phyloP scores from a whole-genome alignment of 1,140 invertebrate genomes.

The Solenopsis invicta region DNA sequence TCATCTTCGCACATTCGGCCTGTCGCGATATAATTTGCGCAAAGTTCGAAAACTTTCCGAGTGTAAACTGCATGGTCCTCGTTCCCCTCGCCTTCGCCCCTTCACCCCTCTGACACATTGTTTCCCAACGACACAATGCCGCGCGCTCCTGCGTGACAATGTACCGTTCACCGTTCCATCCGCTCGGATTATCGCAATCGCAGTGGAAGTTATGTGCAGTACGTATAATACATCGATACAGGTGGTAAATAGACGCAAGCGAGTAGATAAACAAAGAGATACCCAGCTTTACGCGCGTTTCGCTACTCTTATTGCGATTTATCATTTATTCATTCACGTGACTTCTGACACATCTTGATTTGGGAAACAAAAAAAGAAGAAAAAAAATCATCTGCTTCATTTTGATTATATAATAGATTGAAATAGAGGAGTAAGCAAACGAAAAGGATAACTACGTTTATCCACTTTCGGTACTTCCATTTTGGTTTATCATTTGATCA shows the following conservation, averaged over 20 bases:
- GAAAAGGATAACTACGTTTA: too few relatives aligned
- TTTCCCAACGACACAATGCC: slow-evolving; percentile 63
- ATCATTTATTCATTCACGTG: background rate
- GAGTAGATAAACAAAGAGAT: slow-evolving; percentile 9
- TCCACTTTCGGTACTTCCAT: too few relatives aligned
- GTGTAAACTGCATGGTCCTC: slow-evolving; percentile 64
- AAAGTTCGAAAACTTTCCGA: slow-evolving; percentile 69
- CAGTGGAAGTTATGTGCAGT: background rate
- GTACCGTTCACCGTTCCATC: slow-evolving; percentile 63
- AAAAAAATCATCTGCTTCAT: background rate
- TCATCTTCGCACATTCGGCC: slow-evolving; percentile 63
- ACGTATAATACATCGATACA: background rate
- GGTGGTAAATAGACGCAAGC: slow-evolving; percentile 28
- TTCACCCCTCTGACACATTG: slow-evolving; percentile 30
- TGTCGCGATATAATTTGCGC: slow-evolving; percentile 66
- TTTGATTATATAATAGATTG: too few relatives aligned
- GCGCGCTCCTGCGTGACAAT: slow-evolving; percentile 55
- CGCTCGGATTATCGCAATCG: slow-evolving; percentile 38
- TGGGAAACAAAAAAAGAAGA: background rate
- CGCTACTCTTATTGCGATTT: background rate
- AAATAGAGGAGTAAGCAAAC: too few relatives aligned
- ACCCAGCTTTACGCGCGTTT: background rate
- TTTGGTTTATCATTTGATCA: too few relatives aligned
- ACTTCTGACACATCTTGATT: background rate
- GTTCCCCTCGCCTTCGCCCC: background rate